Evolutionary conservation across 2,113 vertebrate genomes (phyloP).

Genomic region (Sprattus sprattus): DNA sequence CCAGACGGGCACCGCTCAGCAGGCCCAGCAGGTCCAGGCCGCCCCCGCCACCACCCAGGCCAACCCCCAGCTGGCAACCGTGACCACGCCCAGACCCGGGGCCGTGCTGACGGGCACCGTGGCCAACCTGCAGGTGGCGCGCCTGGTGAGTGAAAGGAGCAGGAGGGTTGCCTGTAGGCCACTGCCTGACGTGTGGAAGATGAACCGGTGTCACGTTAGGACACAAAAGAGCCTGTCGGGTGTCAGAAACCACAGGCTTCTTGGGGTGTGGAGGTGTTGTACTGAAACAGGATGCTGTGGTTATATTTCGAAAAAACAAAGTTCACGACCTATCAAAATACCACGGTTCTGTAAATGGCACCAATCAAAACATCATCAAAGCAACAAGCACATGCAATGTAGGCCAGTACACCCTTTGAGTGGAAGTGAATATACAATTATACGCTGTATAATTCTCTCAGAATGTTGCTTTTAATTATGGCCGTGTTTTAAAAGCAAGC

Average conservation of each 20-base stretch:
- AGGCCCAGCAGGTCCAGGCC: conserved; percentile 73
- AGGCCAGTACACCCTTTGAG: neutral
- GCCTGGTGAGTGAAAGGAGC: conserved; percentile 78
- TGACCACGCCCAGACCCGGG: conserved; percentile 80
- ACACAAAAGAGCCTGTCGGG: too few relatives aligned
- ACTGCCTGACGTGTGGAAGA: neutral
- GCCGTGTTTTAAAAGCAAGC: neutral
- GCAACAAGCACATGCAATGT: neutral
- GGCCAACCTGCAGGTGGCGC: conserved; percentile 84
- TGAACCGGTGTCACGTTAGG: too few relatives aligned
- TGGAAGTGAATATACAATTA: too few relatives aligned
- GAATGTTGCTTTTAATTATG: neutral
- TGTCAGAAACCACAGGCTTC: too few relatives aligned
- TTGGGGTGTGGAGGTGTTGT: neutral
- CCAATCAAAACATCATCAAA: too few relatives aligned
- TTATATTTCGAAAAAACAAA: neutral
- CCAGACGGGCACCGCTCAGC: conserved; percentile 70
- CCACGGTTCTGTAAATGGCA: neutral
- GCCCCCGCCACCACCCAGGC: conserved; percentile 75
- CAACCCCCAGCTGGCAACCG: conserved; percentile 82
- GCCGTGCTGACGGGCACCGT: conserved; percentile 82
- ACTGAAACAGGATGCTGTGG: neutral
- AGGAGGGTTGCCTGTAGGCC: too few relatives aligned
- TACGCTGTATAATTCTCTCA: neutral
- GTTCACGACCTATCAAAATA: neutral